Conservation (phyloP, 2,797 vertebrate genomes). For the Cuniculus paca region DNA sequence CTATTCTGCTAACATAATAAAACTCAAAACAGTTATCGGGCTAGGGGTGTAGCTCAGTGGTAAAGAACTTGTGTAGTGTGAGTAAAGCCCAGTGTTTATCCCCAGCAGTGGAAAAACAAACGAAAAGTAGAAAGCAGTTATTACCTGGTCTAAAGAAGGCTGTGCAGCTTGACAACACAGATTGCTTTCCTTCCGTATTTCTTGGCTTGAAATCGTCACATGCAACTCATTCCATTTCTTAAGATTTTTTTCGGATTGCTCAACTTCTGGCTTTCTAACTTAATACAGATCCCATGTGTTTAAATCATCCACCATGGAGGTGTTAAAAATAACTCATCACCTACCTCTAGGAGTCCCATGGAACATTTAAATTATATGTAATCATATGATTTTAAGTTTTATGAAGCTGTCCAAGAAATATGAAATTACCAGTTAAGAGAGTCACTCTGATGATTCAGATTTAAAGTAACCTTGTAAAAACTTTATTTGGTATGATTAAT, state of each 20-base stretch:
- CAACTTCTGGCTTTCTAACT: slow-evolving; percentile 54
- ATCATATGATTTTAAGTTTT: slow-evolving; percentile 61
- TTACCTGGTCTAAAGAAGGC: slow-evolving; percentile 5
- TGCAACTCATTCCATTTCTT: slow-evolving; percentile 65
- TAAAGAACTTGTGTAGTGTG: background rate
- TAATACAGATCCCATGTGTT: slow-evolving; percentile 36
- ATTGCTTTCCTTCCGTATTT: slow-evolving; percentile 58
- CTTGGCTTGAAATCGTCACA: slow-evolving; percentile 13
- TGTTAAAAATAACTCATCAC: slow-evolving; percentile 68
- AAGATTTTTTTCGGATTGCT: slow-evolving; percentile 59
- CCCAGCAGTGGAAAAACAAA: background rate
- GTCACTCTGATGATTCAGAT: slow-evolving; percentile 55
- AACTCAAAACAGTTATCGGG: background rate
- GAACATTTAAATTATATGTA: slow-evolving; percentile 29
- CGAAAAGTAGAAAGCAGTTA: background rate
- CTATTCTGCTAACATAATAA: slow-evolving; percentile 33
- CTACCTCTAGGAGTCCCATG: background rate
- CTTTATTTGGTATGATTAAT: slow-evolving; percentile 68
- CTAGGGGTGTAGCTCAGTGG: background rate
- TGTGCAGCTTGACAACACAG: background rate
- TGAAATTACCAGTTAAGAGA: slow-evolving; percentile 42
- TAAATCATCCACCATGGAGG: slow-evolving; percentile 41
- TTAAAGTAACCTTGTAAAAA: slow-evolving; percentile 61
- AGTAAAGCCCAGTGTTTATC: background rate
- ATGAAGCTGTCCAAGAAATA: slow-evolving; percentile 27